A percentile compares a stretch with the other conserved stretches of the same genome.
phyloP scores from a whole-genome alignment of 2,797 vertebrate species.

The Sternotherus odoratus region DNA sequence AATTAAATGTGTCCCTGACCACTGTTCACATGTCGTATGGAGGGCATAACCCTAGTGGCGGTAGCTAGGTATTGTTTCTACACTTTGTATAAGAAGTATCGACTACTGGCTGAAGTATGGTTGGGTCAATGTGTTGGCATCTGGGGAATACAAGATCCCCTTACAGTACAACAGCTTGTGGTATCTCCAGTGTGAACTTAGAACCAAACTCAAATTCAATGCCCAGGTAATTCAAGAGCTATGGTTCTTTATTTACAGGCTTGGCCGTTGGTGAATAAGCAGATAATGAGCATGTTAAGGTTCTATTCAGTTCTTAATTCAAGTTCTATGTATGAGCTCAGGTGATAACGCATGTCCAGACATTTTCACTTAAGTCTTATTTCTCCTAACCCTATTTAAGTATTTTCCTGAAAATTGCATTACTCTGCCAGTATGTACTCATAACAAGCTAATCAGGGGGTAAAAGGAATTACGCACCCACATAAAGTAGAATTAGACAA shows the following conservation, averaged over 20 bases:
- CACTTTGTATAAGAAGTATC: neutral
- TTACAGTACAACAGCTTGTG: neutral
- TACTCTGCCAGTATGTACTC: neutral
- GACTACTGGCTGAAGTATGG: fast-evolving
- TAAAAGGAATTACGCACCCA: neutral
- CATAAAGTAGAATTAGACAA: neutral
- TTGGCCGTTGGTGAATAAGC: neutral
- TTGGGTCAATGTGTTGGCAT: fast-evolving
- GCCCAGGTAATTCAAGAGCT: neutral
- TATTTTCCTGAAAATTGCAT: neutral
- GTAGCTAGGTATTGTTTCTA: neutral
- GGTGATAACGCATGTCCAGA: neutral
- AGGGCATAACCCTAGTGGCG: too few relatives aligned
- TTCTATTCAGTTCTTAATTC: neutral
- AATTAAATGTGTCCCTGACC: neutral
- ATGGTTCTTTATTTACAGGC: neutral
- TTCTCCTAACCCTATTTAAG: neutral
- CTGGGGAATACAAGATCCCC: neutral
- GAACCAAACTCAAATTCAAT: neutral
- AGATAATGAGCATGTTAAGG: neutral
- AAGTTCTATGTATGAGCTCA: neutral
- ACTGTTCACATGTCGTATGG: fast-evolving
- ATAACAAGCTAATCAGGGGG: neutral
- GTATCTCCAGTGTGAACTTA: neutral
- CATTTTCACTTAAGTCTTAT: neutral